Conservation (phyloP, 2,113 vertebrate species). For the Pomatorhinus ruficollis region DNA sequence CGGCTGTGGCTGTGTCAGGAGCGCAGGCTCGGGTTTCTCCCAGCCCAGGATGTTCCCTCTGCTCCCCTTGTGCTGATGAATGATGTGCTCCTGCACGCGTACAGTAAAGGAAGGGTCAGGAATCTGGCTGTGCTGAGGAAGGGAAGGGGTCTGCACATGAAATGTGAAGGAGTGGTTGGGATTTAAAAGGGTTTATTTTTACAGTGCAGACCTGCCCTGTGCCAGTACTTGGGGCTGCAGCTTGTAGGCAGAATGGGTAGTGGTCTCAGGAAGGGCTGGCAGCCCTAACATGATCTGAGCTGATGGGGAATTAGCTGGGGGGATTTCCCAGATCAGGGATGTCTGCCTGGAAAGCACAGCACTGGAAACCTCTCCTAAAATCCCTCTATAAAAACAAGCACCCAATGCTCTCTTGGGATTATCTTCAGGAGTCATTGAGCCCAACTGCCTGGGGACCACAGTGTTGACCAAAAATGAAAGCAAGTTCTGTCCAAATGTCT, state of each 20-base stretch:
- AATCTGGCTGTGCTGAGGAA: not conserved
- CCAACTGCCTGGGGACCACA: not conserved
- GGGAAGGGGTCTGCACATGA: not conserved
- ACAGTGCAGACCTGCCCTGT: fast-evolving
- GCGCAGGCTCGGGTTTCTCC: not conserved
- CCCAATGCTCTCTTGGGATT: not conserved
- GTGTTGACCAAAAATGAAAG: not conserved
- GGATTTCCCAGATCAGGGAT: not conserved
- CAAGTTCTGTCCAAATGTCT: not conserved
- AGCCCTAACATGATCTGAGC: not conserved
- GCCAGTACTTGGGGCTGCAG: not conserved
- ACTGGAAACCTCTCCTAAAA: not conserved
- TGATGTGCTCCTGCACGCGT: not conserved
- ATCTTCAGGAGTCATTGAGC: not conserved
- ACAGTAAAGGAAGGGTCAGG: not conserved
- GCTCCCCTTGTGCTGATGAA: not conserved
- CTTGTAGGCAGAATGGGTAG: not conserved
- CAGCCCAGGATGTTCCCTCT: not conserved
- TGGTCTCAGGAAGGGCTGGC: not conserved
- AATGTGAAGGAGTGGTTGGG: not conserved
- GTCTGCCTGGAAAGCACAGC: not conserved
- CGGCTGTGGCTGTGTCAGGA: not conserved
- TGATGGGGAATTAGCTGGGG: not conserved
- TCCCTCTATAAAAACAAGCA: not conserved
- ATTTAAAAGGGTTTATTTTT: not conserved